These are phyloP conservation scores for Melanerpes aurifrons DNA, from an alignment of 2,113 vertebrate genomes.

Conservation along the genomic window DNA sequence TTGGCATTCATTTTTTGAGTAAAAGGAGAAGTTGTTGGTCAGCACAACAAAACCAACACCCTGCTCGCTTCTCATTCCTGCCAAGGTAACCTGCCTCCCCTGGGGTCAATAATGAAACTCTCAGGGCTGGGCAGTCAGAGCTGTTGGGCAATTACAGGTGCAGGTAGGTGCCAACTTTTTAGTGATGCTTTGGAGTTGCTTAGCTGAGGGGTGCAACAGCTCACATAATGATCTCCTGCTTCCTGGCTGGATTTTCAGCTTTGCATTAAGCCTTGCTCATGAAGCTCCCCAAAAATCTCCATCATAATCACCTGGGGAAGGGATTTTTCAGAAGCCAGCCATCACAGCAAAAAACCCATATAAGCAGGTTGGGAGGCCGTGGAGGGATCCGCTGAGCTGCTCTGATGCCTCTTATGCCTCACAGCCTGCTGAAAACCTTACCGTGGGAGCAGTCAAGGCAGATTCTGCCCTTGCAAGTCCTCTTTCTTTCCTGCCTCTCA, in stretches of 20 bases:
- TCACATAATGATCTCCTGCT: accelerated
- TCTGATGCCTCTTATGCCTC: accelerated
- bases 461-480: not conserved
- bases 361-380: not conserved
- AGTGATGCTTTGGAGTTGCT: not conserved
- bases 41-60: not conserved
- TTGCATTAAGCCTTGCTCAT: not conserved
- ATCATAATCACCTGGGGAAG: not conserved
- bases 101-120: not conserved
- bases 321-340: not conserved
- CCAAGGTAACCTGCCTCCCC: not conserved
- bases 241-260: not conserved
- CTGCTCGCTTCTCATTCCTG: not conserved
- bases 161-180: not conserved
- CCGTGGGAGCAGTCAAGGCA: not conserved
- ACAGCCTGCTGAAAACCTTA: not conserved
- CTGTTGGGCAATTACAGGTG: not conserved
- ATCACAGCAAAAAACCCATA: accelerated
- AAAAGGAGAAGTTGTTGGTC: not conserved
- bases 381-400: not conserved
- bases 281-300: not conserved
- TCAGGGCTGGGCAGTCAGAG: not conserved
- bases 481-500: accelerated
- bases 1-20: not conserved
- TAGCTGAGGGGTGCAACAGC: not conserved